Base-by-base conservation (phyloP, 2,113 vertebrate genomes). In the Aleadryas rufinucha region DNA sequence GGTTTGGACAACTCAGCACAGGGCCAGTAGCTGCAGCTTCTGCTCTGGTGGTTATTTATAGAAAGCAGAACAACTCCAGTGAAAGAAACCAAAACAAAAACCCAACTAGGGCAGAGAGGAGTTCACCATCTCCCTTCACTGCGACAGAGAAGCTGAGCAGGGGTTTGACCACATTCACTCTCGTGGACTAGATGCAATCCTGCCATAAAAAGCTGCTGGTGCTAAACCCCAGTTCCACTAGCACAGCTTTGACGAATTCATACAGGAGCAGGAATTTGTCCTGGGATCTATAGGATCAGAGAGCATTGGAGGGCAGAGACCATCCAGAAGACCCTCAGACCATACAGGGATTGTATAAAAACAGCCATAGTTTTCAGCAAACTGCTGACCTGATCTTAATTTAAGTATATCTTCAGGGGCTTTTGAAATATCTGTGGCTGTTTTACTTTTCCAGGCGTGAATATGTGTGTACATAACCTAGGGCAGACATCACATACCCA, bases 1-100 rank as follows among this genome's bases (percentile, higher is more conserved):
- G 1, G 45, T 23, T 19, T 31, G 50, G 45, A 42, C 82, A 69
- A 7, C 30, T 30, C 47, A 41, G 18, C 2, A 6, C 45, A 82
- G 74, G 61, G 49, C n/a, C 61, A 53, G 35, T 11, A 56, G 70
- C 75, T 83, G 71, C 50, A 69, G 88, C 71, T 65, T 88, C 53
- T 61, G 76, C 86, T 90, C 54, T 68, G 26, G 35, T 2, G 24
- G 30, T 44, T 91, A 94, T 80, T 92, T 80, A 92, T 7, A 90
- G 88, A 95, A 95, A 95, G 83, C 45, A 92, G 95, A 96, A 95
- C 80, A 45, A 35, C n/a, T 85, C 59, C 68, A 74, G 49, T 8
- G 49, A 57, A 75, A 83, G 82, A 96, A 93, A 94, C 21, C 13
- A 71, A 94, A 94, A 92, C 61, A 76, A 79, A 96, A 91, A 11